Evolutionary conservation across 23 tunicate species (phyloP).

Genomic region (Botrylloides violaceus): DNA sequence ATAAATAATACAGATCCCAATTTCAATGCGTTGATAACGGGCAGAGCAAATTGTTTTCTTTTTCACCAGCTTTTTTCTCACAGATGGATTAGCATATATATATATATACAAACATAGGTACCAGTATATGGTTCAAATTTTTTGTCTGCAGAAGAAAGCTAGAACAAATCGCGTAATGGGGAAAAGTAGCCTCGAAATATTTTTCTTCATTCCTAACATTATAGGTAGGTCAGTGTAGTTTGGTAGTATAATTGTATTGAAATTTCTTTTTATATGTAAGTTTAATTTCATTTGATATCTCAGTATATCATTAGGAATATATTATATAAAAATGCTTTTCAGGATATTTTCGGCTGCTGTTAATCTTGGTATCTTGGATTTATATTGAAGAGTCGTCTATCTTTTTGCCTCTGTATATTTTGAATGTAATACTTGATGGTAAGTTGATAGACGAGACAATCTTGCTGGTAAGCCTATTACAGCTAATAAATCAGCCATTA

Average conservation of each 20-base stretch:
- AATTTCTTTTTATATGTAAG: too few relatives aligned
- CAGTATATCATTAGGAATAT: background rate
- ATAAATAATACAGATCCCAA: too few relatives aligned
- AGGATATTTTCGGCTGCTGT: slow-evolving; percentile 27
- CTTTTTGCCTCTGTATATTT: slow-evolving; percentile 9
- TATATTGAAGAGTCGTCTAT: slow-evolving; percentile 16
- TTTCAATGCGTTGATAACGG: too few relatives aligned
- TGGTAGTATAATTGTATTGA: background rate
- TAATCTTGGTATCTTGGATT: slow-evolving; percentile 24
- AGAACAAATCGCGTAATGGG: background rate
- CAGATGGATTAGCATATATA: background rate
- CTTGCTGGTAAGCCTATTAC: too few relatives aligned
- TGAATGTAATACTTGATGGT: slow-evolving; percentile 29
- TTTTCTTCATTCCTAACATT: slow-evolving; percentile 12
- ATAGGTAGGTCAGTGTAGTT: background rate
- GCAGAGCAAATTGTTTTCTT: background rate
- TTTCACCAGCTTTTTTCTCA: background rate
- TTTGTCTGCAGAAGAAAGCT: background rate
- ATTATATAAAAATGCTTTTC: background rate
- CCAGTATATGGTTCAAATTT: background rate
- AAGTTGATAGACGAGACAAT: background rate
- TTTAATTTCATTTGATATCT: too few relatives aligned
- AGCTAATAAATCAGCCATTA: too few relatives aligned
- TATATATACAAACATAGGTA: background rate
- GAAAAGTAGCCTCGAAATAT: background rate